Evolutionary conservation across 2,888 invertebrate species (phyloP), one percentile per base, ranked within the genome.

Genomic region (Aphidius colemani): DNA sequence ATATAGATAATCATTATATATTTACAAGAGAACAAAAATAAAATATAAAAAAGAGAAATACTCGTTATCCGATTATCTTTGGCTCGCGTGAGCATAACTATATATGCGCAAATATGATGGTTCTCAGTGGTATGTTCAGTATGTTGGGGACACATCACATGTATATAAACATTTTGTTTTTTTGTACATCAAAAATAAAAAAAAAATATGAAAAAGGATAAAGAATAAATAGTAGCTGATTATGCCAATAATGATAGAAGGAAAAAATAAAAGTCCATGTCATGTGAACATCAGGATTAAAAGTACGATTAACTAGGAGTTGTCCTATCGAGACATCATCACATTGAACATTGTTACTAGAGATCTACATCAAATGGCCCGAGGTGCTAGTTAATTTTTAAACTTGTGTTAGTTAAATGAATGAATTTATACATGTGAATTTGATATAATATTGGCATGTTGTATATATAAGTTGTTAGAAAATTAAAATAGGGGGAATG

Each of bases 261-360:
- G 5, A 53, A 18, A 8, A 59, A 48, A 53, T 9, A 55, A 18
- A 18, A 44, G n/a, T 45, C 13, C 7, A 55, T 43, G 13, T 55
- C 50, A 10, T 53, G 10, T 40, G 18, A 8, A 9, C 41, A 44
- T 56, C 53, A 56, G 70, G 70, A 71, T 71, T 74, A 74, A 74
- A 68, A 71, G 73, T 59, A 71, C 75, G 77, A 77, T 78, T 76
- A 78, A 78, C 72, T 74, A 76, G 72, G 66, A 64, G 71, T 69
- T 71, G 71, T 64, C 67, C 70, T 75, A 77, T 77, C 77, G 75
- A 76, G 77, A 77, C 75, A 76, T 78, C 77, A 70, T 69, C 66
- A 64, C 64, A 64, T 67, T 59, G 60, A 63, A 67, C 61, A 76
- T 72, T 69, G 68, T 44, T 55, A 63, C 55, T 44, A 13, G 63